These are phyloP conservation scores for Bembecia ichneumoniformis DNA, from an alignment of 2,888 invertebrate genomes.

Conservation along the genomic window DNA sequence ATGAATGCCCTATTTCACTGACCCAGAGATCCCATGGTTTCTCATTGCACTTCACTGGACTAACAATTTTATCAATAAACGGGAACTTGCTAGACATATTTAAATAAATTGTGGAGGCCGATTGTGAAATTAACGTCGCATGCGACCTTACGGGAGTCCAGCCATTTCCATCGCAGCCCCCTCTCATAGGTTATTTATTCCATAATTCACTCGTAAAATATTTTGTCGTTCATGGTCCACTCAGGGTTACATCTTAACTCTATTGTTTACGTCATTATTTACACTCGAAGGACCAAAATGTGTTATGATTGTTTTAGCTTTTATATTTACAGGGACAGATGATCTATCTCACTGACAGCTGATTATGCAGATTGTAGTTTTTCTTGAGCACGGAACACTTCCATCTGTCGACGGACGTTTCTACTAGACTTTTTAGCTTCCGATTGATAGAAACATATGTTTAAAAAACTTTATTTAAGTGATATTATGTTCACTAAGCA, in stretches of 20 bases:
- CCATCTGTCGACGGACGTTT: slow-evolving; percentile 53
- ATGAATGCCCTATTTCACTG: slow-evolving; percentile 61
- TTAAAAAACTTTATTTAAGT: slow-evolving; percentile 50
- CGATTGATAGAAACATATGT: slow-evolving; percentile 36
- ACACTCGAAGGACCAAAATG: slow-evolving; percentile 42
- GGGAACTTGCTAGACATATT: slow-evolving; percentile 62
- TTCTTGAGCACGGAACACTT: slow-evolving; percentile 64
- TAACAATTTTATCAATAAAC: slow-evolving; percentile 53
- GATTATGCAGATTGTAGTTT: slow-evolving; percentile 73
- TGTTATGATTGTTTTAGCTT: slow-evolving; percentile 67
- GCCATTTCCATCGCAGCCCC: slow-evolving; percentile 54
- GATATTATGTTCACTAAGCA: slow-evolving; percentile 49
- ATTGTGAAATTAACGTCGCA: slow-evolving; percentile 31
- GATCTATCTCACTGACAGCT: slow-evolving; percentile 73
- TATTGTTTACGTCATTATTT: slow-evolving; percentile 52
- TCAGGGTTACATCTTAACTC: slow-evolving; percentile 52
- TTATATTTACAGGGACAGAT: slow-evolving; percentile 73
- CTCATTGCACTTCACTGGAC: slow-evolving; percentile 63
- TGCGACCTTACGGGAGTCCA: slow-evolving; percentile 49
- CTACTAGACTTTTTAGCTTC: slow-evolving; percentile 34
- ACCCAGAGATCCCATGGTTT: slow-evolving; percentile 69
- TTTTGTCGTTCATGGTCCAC: slow-evolving; percentile 32
- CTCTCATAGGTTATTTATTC: slow-evolving; percentile 69
- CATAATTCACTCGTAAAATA: slow-evolving; percentile 46
- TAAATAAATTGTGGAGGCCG: slow-evolving; percentile 34